Evolutionary conservation across 2,113 vertebrate species (phyloP), one percentile per base, ranked within the genome.

Genomic region (Mormoops blainvillei): DNA sequence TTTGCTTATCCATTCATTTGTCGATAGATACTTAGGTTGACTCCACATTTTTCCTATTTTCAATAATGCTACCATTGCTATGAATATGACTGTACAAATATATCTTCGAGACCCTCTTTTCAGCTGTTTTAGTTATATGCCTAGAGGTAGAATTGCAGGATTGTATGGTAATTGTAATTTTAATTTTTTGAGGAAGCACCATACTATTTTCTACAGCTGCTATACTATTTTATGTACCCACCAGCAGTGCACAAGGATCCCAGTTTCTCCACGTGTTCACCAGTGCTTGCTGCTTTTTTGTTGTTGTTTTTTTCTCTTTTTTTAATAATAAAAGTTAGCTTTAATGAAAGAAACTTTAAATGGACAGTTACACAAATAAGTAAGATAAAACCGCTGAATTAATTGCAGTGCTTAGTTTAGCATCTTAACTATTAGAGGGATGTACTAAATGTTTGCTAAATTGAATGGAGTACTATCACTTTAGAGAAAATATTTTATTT

Each of bases 341-440:
- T 97, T 88, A 87, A 76, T 90, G 93, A 96, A 97, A 85, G 33
- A 94, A 95, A 96, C 16, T 73, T 97, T 89, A 96, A 97, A 3
- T 93, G 61, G 58, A 10, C 16, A 89, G 38, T 68, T 89, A 88
- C 1, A 74, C 9, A 89, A 86, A n/a, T 89, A 96, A 95, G 83
- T 96, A 81, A 95, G 92, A 90, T 56, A 94, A 95, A n/a, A 77
- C 2, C 18, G 92, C 61, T 89, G 18, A 96, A 86, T 91, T 87
- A 87, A 85, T 63, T 61, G 8, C 24, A 43, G 38, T 38, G 38
- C 48, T 93, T 81, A 95, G 19, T 92, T 90, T 90, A 83, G 50
- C 15, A 92, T 89, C 7, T 95, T 89, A 83, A 89, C 77, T 83
- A 50, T 71, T 68, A 84, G 11, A 83, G 19, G 48, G 31, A 78